These are phyloP conservation scores for Sepiola atlantica DNA, from an alignment of 2,888 invertebrate species.

Conservation along the genomic window DNA sequence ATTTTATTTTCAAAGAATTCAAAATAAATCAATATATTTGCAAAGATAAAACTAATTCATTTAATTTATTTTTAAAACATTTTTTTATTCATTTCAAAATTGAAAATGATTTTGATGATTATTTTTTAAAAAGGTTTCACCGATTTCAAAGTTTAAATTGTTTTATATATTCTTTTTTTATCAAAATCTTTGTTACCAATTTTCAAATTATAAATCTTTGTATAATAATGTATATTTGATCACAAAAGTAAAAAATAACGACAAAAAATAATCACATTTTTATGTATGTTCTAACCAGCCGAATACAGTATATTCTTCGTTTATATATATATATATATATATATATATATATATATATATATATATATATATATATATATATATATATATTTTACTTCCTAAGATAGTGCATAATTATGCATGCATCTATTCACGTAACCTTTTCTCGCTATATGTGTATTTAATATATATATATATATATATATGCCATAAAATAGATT, in stretches of 20 bases:
- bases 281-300: neutral
- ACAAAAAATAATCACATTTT: neutral
- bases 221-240: neutral
- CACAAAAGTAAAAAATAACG: neutral
- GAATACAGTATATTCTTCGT: neutral
- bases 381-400: neutral
- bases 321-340: neutral
- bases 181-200: neutral
- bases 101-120: neutral
- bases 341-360: constrained; percentile 8
- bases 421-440: too few species aligned
- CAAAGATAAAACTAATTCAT: neutral
- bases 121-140: neutral
- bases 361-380: constrained; percentile 14
- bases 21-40: neutral
- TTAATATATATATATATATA: too few species aligned
- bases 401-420: too few species aligned
- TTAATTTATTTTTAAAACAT: neutral
- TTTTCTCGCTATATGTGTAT: too few species aligned
- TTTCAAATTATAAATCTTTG: neutral
- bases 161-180: neutral
- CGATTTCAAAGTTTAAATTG: neutral
- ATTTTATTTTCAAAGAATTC: neutral
- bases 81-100: neutral
- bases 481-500: too few species aligned